Base-by-base conservation (phyloP, 2,113 vertebrate species). In the Sphyrna mokarran region DNA sequence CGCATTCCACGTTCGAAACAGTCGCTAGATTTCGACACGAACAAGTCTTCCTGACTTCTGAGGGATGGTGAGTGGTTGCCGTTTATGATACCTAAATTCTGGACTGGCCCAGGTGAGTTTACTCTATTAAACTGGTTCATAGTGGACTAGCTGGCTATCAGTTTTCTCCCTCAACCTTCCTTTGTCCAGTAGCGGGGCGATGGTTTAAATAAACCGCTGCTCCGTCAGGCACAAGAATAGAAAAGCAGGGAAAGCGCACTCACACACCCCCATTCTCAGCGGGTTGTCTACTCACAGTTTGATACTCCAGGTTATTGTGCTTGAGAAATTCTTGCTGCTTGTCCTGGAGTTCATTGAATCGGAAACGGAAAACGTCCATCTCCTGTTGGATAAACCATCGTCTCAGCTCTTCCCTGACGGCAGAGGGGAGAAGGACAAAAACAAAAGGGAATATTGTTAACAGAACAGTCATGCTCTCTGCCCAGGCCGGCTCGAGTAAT, bases 341-440 rank as follows among this genome's bases (percentile, higher is more conserved):
- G 58, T 95, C 1, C 2, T 0, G 0, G 58, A 99, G 97, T 0
- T 97, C n/a, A n/a, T 1, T 96, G 96, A 99, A 99, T 95, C 98
- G 98, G 18, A 98, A 98, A 61, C 98, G 98, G 96, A 99, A 99
- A 20, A 99, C 98, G 97, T 99, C 99, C 96, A 99, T 98, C 97
- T 99, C 99, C 97, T 99, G 99, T 96, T 99, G 99, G 96, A 99
- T 99, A 96, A 99, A 99, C 99, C 99, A 99, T 20, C 99, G 98
- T 54, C 99, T 98, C 91, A 99, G 98, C 95, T 99, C 99, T 96
- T 99, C 99, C 58, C 99, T 99, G 96, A 0, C 95, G 1, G 8
- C 96, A 48, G 20, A 43, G 61, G 43, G 8, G 23, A 48, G 78
- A 37, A 26, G 11, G 13, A 10, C 26, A 11, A 29, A 58, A 61